Evolutionary conservation across 1,140 invertebrate species (phyloP).

Genomic region (Drosophila littoralis): DNA sequence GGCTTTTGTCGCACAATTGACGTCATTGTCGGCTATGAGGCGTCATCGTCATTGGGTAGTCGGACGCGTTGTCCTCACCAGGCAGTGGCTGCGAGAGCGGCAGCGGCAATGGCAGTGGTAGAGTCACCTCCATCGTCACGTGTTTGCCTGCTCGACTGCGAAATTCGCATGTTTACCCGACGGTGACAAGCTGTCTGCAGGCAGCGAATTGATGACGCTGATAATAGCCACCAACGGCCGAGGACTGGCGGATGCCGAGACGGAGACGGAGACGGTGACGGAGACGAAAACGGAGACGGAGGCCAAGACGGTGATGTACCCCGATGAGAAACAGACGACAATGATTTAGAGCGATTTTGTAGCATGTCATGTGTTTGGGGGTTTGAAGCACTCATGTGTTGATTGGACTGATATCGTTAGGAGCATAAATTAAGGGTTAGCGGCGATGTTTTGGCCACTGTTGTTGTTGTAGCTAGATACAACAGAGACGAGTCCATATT

Average conservation of each 20-base stretch:
- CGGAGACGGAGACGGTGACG: not conserved
- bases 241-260: not conserved
- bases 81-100: not conserved
- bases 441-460: slow-evolving; percentile 8
- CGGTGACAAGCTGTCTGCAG: slow-evolving; percentile 83
- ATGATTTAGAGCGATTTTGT: slow-evolving; percentile 69
- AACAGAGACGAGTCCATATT: not conserved
- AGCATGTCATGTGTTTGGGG: slow-evolving; percentile 34
- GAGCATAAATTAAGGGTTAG: slow-evolving; percentile 39
- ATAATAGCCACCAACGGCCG: slow-evolving; percentile 57
- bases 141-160: slow-evolving; percentile 80
- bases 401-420: slow-evolving; percentile 60
- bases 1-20: slow-evolving; percentile 73
- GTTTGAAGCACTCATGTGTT: slow-evolving; percentile 25
- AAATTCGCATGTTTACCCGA: slow-evolving; percentile 81
- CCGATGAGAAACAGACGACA: slow-evolving; percentile 76
- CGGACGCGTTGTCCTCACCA: slow-evolving; percentile 31
- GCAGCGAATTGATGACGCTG: slow-evolving; percentile 79
- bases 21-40: slow-evolving; percentile 65
- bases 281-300: slow-evolving; percentile 4
- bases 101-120: not conserved
- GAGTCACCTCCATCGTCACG: slow-evolving; percentile 63
- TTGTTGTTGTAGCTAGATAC: slow-evolving; percentile 17
- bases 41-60: slow-evolving; percentile 44
- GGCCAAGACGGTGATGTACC: slow-evolving; percentile 39